A percentile compares a stretch with the other conserved stretches of the same genome.
Conservation (phyloP, 2,113 vertebrate species). For the Parus major region DNA sequence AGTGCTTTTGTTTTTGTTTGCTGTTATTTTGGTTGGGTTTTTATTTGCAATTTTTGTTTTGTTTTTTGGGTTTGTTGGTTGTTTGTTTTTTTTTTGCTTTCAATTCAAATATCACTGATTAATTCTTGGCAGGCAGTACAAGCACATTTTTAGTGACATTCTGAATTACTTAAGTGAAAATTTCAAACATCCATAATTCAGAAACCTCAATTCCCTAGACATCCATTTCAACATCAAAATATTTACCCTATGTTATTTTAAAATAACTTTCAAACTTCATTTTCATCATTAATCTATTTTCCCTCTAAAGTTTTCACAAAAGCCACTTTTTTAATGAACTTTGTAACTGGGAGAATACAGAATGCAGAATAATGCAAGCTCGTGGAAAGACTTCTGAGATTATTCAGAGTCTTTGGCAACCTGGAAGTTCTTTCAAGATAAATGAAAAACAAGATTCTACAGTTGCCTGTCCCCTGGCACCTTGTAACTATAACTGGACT, state of each 20-base stretch:
- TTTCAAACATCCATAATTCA: background rate
- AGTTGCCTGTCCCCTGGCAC: background rate
- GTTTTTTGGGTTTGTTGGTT: no score
- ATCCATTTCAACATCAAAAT: background rate
- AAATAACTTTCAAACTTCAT: background rate
- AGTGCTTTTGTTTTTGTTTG: background rate
- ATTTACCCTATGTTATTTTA: background rate
- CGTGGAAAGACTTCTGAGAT: background rate
- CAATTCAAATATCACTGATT: background rate
- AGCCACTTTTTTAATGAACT: background rate
- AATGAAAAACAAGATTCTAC: background rate
- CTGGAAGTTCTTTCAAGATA: background rate
- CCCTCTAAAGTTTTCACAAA: background rate
- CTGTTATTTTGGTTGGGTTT: background rate
- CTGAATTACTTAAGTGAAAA: background rate
- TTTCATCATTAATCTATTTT: background rate
- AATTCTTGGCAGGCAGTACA: background rate
- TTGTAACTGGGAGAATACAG: background rate
- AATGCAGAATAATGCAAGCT: background rate
- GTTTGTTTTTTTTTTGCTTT: background rate
- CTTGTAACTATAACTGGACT: background rate
- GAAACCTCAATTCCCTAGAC: background rate
- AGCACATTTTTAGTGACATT: background rate
- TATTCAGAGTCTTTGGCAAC: background rate
- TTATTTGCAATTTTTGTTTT: background rate